phyloP scores from a whole-genome alignment of 2,888 invertebrate species.

The Pteria penguin region DNA sequence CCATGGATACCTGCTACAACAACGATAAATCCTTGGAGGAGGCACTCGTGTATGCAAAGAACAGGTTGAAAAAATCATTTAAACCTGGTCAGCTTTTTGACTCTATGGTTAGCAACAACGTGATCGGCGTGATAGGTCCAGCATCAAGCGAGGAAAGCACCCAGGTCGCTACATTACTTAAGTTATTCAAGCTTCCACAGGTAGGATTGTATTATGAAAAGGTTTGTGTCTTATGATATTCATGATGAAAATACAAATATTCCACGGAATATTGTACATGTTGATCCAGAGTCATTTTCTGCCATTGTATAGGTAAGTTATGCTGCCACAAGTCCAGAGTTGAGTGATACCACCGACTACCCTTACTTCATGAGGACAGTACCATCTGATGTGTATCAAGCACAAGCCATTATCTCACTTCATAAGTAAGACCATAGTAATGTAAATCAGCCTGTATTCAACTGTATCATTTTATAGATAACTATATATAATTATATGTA shows the following conservation, averaged over 20 bases:
- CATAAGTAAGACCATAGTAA: constrained; percentile 82
- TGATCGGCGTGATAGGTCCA: constrained; percentile 83
- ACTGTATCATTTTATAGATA: no score
- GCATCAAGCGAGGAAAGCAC: constrained; percentile 83
- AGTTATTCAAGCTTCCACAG: constrained; percentile 83
- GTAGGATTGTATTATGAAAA: constrained; percentile 57
- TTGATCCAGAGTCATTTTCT: neutral
- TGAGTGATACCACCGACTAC: constrained; percentile 82
- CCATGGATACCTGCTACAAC: constrained; percentile 85
- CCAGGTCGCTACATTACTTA: constrained; percentile 82
- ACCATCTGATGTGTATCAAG: constrained; percentile 83
- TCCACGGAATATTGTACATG: neutral
- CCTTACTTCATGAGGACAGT: constrained; percentile 83
- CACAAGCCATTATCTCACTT: constrained; percentile 82
- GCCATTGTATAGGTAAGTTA: constrained; percentile 81
- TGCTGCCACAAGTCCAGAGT: constrained; percentile 82
- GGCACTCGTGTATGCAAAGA: constrained; percentile 48
- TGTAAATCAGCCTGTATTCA: no score
- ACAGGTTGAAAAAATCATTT: neutral
- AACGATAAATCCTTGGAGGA: constrained; percentile 86
- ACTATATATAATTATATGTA: no score
- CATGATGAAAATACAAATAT: neutral
- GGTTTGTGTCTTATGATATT: neutral
- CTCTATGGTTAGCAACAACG: constrained; percentile 72
- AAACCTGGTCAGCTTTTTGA: neutral